Conservation (phyloP, 2,113 vertebrate species). For the Pollachius pollachius region DNA sequence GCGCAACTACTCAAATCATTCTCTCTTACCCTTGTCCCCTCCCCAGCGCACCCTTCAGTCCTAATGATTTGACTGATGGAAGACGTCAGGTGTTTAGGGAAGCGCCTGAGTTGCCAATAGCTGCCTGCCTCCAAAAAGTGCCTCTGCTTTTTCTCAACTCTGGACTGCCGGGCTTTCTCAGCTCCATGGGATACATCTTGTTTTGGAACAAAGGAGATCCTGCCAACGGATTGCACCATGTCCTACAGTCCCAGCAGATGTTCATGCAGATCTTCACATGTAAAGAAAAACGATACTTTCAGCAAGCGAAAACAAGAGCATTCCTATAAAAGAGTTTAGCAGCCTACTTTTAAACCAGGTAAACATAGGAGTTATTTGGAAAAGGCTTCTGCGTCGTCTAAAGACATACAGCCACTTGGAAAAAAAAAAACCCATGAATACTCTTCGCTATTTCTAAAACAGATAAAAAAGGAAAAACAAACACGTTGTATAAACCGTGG, state of each 20-base stretch:
- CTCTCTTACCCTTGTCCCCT: neutral
- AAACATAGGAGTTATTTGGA: constrained; percentile 38
- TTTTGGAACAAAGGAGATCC: constrained; percentile 5
- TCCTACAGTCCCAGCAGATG: constrained; percentile 24
- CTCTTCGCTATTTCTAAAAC: constrained; percentile 55
- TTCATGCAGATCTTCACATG: constrained; percentile 22
- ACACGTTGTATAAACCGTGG: constrained; percentile 41
- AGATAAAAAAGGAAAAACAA: constrained; percentile 44
- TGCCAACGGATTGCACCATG: constrained; percentile 22
- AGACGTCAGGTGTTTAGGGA: constrained; percentile 15
- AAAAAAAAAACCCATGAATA: constrained; percentile 9
- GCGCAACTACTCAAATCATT: constrained; percentile 4
- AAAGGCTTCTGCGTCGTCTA: neutral
- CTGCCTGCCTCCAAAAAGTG: neutral
- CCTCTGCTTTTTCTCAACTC: neutral
- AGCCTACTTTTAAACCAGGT: constrained; percentile 38
- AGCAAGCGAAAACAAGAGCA: neutral
- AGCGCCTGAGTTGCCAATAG: constrained; percentile 7
- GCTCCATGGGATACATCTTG: neutral
- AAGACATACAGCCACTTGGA: neutral
- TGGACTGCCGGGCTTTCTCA: neutral
- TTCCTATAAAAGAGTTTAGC: constrained; percentile 41
- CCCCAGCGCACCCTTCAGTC: neutral
- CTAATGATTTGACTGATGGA: neutral
- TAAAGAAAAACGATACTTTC: constrained; percentile 15